Conservation (phyloP, 2,797 vertebrate genomes). For the Aselliscus stoliczkanus region DNA sequence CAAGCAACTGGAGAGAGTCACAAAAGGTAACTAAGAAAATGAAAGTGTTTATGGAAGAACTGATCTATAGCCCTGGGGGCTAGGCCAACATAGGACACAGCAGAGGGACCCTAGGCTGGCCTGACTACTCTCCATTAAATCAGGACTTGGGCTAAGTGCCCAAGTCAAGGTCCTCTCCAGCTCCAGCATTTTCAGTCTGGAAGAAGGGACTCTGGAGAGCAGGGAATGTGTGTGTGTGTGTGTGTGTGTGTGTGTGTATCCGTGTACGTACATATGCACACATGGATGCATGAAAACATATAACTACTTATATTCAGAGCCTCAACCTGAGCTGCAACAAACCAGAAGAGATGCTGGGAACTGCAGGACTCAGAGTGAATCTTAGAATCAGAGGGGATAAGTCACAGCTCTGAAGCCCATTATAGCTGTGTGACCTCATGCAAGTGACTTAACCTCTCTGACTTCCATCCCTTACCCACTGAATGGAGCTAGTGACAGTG, state of each 20-base stretch:
- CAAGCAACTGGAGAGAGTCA: neutral
- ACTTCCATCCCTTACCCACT: neutral
- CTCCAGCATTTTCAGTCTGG: neutral
- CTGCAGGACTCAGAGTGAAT: neutral
- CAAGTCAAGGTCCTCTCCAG: neutral
- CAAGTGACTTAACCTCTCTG: neutral
- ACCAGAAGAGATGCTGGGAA: neutral
- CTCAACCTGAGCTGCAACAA: neutral
- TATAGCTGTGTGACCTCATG: neutral
- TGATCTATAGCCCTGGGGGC: neutral
- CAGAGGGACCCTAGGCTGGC: neutral
- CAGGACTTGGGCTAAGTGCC: neutral
- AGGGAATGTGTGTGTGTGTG: neutral
- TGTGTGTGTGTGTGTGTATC: no score
- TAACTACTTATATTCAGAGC: neutral
- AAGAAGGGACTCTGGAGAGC: neutral
- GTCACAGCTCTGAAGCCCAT: neutral
- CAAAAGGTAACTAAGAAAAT: neutral
- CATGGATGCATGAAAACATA: neutral
- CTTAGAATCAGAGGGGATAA: neutral
- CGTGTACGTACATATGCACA: accelerated
- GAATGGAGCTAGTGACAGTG: neutral
- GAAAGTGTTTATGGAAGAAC: neutral
- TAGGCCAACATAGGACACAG: neutral
- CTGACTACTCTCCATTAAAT: neutral